Conservation (phyloP, 92 coral and sea anemone species). For the Paragorgia papillata region DNA sequence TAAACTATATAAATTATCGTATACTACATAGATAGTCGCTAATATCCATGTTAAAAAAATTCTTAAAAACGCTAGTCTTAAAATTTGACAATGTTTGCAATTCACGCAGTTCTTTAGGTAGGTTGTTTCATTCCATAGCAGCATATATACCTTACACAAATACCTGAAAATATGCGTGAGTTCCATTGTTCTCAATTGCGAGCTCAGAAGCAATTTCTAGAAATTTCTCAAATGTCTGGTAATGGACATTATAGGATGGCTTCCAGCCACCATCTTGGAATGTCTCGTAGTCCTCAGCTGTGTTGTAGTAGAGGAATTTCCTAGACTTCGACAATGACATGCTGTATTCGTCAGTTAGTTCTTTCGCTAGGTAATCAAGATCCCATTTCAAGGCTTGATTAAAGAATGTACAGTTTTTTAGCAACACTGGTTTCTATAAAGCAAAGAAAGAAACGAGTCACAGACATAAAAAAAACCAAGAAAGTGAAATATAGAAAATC, state of each 20-base stretch:
- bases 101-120: too few relatives aligned
- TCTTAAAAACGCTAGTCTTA: too few relatives aligned
- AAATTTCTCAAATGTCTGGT: conserved; percentile 65
- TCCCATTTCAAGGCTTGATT: conserved; percentile 80
- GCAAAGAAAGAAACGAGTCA: not conserved
- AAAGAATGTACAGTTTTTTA: conserved; percentile 79
- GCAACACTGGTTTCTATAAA: conserved; percentile 64
- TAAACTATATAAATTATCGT: too few relatives aligned
- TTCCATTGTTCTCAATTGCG: conserved; percentile 68
- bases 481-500: not conserved
- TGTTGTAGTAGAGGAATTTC: conserved; percentile 73
- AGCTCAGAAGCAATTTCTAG: conserved; percentile 60
- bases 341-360: conserved; percentile 79
- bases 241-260: conserved; percentile 64
- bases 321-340: conserved; percentile 56
- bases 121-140: too few relatives aligned
- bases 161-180: conserved; percentile 90
- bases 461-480: not conserved
- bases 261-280: conserved; percentile 52
- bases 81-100: too few relatives aligned
- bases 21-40: too few relatives aligned
- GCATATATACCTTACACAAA: conserved; percentile 24
- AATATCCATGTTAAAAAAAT: too few relatives aligned
- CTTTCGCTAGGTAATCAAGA: conserved; percentile 67
- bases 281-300: conserved; percentile 52